Evolutionary conservation across 2,888 invertebrate species (phyloP), one percentile per base, ranked within the genome.

Genomic region (Mechanitis mazaeus): DNA sequence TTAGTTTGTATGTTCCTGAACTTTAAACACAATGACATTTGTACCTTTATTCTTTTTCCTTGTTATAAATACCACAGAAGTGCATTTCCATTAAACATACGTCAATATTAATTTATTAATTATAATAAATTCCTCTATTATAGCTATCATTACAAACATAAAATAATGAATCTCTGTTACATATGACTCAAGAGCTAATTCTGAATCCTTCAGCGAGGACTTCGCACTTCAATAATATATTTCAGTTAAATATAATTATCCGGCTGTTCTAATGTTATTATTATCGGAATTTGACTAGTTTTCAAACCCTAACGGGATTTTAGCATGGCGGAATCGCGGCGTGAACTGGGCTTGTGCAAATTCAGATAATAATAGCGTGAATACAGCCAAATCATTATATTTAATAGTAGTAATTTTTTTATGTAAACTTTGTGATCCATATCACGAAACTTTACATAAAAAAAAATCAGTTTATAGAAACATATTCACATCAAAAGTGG

Each of bases 141-240:
- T 35, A 35, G 35, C 6, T 35, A 35, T 5, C 6, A 35, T 35
- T 35, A 35, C 35, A 35, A 35, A 35, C 35, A 35, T 35, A 2
- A 1, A 35, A 35, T 35, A 35, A 35, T 35, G 35, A 35, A 35
- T 35, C 35, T 28, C 7, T 31, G 53, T 64, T 59, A 61, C 46
- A 42, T 35, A 50, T 64, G 65, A 65, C 56, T 65, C 65, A 65
- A 63, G 58, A 59, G 50, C 64, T 65, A 63, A 59, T 61, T 65
- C 59, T 57, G 56, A 59, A 54, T 56, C 55, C 2, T 35, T 47
- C 42, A 57, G 46, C 47, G 56, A 58, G 59, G 45, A 54, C 60
- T 56, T 55, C 46, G 50, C 56, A 35, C 47, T 47, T n/a, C 12
- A 12, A n/a, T 28, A 6, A 28, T 5, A 1, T 47, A 47, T 20